Conservation (phyloP, 2,888 invertebrate species). For the Apeira syringaria region DNA sequence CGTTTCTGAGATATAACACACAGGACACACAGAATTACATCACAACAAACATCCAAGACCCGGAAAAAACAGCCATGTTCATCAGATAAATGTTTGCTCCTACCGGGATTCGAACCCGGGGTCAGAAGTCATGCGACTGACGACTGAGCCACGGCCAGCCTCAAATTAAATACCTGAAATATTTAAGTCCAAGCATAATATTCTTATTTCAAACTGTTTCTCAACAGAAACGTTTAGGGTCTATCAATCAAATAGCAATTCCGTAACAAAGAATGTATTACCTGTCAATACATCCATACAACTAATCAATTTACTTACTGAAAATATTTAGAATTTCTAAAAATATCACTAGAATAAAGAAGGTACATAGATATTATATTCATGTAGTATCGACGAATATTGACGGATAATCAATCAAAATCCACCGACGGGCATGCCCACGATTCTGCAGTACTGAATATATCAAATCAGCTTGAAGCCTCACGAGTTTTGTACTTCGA, state of each 20-base stretch:
- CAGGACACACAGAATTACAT: no score
- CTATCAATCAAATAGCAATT: slow-evolving; percentile 40
- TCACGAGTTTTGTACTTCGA: slow-evolving; percentile 59
- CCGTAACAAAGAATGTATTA: slow-evolving; percentile 52
- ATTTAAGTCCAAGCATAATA: slow-evolving; percentile 1
- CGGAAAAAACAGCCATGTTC: no score
- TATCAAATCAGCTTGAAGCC: slow-evolving; percentile 80
- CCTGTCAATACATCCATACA: slow-evolving; percentile 63
- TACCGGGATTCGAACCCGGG: no score
- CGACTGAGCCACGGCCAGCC: no score
- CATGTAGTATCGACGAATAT: slow-evolving; percentile 26
- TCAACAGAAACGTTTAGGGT: slow-evolving; percentile 10
- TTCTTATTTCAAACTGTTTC: slow-evolving; percentile 8
- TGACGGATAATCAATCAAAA: slow-evolving; percentile 66
- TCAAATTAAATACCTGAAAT: no score
- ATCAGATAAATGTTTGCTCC: no score
- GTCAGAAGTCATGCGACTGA: no score
- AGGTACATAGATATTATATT: slow-evolving; percentile 17
- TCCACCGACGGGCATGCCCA: slow-evolving; percentile 56
- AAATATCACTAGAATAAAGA: slow-evolving; percentile 29
- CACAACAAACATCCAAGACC: no score
- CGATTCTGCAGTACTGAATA: slow-evolving; percentile 73
- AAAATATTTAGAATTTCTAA: slow-evolving; percentile 44
- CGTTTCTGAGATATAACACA: no score
- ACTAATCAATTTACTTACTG: slow-evolving; percentile 63